A percentile compares a stretch with the other conserved stretches of the same genome.
Conservation (phyloP, 2,888 invertebrate species). For the Theristus sp. region DNA sequence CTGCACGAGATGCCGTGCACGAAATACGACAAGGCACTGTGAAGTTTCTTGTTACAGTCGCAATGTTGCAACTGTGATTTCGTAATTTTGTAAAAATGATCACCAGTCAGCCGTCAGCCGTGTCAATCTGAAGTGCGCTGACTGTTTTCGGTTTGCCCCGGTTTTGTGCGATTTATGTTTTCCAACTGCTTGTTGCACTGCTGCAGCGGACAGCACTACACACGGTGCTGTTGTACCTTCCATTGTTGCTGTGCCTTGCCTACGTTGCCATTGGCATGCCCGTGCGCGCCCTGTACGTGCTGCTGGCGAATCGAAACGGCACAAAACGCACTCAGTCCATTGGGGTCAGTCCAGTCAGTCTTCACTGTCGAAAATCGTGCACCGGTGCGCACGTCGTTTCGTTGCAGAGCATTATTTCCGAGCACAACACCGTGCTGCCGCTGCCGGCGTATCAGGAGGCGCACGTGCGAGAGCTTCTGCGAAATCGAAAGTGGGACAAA, state of each 20-base stretch:
- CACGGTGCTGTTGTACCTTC: neutral
- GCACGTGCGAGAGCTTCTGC: neutral
- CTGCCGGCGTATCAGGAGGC: neutral
- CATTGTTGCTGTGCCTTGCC: neutral
- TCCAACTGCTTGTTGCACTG: neutral
- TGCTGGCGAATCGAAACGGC: neutral
- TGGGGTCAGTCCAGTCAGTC: neutral
- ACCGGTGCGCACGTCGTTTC: no score
- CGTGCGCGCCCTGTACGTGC: no score
- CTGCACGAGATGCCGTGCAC: neutral
- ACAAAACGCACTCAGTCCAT: neutral
- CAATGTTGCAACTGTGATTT: no score
- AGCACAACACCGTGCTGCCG: neutral
- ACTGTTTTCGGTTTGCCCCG: neutral
- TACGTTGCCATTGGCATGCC: neutral
- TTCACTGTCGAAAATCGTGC: no score
- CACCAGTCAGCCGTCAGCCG: no score
- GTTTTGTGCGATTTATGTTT: no score
- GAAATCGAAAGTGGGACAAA: neutral
- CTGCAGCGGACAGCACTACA: neutral
- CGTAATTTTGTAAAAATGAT: no score
- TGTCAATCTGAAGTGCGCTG: neutral
- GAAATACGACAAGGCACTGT: neutral
- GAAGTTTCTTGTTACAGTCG: no score
- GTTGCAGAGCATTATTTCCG: neutral